Evolutionary conservation across 2,113 vertebrate species (phyloP).

Genomic region (Percina caprodes): DNA sequence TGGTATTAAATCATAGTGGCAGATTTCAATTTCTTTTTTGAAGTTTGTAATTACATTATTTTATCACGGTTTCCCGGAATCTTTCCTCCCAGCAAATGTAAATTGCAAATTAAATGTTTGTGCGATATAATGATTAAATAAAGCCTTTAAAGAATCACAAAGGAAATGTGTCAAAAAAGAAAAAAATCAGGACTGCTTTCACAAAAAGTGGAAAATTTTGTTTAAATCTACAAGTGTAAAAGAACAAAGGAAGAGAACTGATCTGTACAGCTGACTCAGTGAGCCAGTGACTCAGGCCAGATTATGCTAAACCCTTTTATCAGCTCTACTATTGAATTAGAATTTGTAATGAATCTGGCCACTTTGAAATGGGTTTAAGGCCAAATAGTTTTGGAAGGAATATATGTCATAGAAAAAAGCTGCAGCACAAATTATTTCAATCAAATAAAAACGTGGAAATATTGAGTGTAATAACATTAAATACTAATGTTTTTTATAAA

Average conservation of each 20-base stretch:
- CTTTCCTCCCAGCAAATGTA: not conserved
- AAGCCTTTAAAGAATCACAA: not conserved
- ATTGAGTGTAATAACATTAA: not conserved
- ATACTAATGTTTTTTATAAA: not conserved
- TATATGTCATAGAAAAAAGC: not conserved
- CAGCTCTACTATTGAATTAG: not conserved
- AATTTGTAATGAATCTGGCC: conserved; percentile 8
- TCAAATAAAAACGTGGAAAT: not conserved
- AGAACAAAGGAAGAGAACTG: not conserved
- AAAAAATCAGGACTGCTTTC: not conserved
- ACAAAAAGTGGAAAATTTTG: not conserved
- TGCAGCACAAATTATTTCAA: not conserved
- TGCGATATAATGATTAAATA: not conserved
- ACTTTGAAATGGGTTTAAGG: conserved; percentile 9
- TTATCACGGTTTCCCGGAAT: not conserved
- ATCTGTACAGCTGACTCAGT: not conserved
- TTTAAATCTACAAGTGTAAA: not conserved
- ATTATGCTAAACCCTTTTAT: not conserved
- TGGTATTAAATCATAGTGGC: not conserved
- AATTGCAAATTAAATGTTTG: not conserved
- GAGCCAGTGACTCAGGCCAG: not conserved
- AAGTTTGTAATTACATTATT: not conserved
- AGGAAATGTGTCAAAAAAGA: not conserved
- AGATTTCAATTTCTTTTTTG: not conserved
- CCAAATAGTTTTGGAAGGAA: not conserved